phyloP scores from a whole-genome alignment of 2,888 invertebrate species.

The Vannuccia rotundouncinata region DNA sequence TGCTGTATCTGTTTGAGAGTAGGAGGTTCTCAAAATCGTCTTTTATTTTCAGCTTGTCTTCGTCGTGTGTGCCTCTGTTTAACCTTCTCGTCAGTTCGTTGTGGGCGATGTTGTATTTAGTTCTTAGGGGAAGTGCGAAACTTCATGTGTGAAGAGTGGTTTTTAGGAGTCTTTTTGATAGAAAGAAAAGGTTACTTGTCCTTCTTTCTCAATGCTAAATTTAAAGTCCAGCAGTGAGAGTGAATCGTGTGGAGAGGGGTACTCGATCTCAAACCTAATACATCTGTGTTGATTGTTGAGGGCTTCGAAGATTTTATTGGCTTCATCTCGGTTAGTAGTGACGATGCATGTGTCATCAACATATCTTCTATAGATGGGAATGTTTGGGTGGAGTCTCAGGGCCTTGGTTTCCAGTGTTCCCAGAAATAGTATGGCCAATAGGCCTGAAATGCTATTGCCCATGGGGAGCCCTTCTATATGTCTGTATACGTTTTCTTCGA shows the following conservation, averaged over 20 bases:
- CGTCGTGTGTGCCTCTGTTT: too few species aligned
- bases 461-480: slow-evolving; percentile 20
- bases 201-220: too few species aligned
- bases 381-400: slow-evolving; percentile 16
- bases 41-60: too few species aligned
- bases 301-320: background rate
- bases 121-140: too few species aligned
- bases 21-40: too few species aligned
- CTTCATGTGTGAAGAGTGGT: too few species aligned
- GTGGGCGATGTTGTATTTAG: too few species aligned
- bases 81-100: too few species aligned
- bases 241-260: slow-evolving; percentile 25
- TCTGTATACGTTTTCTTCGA: slow-evolving; percentile 10
- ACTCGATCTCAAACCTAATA: slow-evolving; percentile 21
- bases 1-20: too few species aligned
- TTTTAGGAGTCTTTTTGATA: too few species aligned
- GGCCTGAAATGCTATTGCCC: slow-evolving; percentile 28
- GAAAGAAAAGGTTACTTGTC: too few species aligned
- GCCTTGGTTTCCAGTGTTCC: slow-evolving; percentile 9
- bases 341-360: slow-evolving; percentile 21
- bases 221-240: too few species aligned
- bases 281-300: slow-evolving; percentile 12
- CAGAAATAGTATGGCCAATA: slow-evolving; percentile 15
- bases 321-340: slow-evolving; percentile 25
- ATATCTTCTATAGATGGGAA: slow-evolving; percentile 12